A percentile compares a stretch with the other conserved stretches of the same genome.
These are phyloP conservation scores for Pachycephus smyrnensis DNA, from an alignment of 2,888 invertebrate genomes.

Conservation along the genomic window DNA sequence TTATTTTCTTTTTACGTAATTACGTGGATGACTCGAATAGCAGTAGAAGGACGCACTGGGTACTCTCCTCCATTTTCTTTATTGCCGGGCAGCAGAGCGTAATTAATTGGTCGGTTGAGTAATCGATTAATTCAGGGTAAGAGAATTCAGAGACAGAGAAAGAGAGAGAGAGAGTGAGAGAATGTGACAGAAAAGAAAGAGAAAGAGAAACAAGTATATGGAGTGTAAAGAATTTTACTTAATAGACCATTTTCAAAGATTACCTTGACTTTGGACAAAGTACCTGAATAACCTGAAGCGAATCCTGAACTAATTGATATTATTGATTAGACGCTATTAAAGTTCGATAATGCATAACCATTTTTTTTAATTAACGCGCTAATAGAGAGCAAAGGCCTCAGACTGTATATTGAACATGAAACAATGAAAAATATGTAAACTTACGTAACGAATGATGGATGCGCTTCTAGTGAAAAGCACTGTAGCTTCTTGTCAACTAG, in stretches of 20 bases:
- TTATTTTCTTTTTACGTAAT: no score
- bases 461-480: not conserved
- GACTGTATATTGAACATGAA: not conserved
- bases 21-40: conserved; percentile 40
- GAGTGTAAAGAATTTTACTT: not conserved
- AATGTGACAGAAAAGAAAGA: no score
- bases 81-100: not conserved
- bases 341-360: no score
- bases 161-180: conserved; percentile 3
- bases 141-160: conserved; percentile 15
- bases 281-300: not conserved
- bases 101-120: conserved; percentile 7
- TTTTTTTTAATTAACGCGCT: not conserved
- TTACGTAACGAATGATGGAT: not conserved
- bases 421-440: not conserved
- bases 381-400: not conserved
- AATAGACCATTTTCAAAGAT: not conserved
- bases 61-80: not conserved
- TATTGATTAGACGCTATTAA: not conserved
- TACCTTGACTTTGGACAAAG: not conserved
- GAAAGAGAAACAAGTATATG: no score
- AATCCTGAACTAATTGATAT: not conserved
- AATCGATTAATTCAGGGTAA: conserved; percentile 26
- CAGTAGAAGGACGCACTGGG: conserved; percentile 33
- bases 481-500: not conserved